Conservation (phyloP, 2,113 vertebrate species). For the Varanus salvator region DNA sequence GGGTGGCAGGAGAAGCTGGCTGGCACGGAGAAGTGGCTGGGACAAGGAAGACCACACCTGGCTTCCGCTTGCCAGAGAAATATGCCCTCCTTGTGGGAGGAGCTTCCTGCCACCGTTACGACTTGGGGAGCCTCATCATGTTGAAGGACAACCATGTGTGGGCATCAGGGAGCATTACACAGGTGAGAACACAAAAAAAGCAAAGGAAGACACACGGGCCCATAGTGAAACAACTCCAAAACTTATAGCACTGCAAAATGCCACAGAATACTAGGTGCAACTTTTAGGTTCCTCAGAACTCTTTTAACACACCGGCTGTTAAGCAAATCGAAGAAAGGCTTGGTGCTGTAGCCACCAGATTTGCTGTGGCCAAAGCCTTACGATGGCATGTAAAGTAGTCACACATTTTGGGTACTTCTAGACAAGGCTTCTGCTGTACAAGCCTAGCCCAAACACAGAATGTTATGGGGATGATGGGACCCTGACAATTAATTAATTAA, state of each 20-base stretch:
- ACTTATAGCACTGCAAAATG: neutral
- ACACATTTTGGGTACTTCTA: neutral
- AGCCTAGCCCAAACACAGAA: no score
- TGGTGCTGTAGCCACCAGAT: no score
- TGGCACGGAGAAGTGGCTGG: constrained; percentile 84
- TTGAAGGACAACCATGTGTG: constrained; percentile 88
- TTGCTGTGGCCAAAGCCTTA: no score
- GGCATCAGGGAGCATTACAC: constrained; percentile 80
- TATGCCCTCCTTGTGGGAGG: constrained; percentile 85
- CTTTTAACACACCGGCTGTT: no score
- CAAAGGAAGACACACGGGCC: neutral
- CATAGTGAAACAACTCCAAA: no score
- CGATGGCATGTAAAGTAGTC: no score
- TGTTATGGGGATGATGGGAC: no score
- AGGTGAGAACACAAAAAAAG: constrained; percentile 66
- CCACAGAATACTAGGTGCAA: neutral
- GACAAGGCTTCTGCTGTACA: neutral
- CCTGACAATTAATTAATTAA: no score
- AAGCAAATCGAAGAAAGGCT: no score
- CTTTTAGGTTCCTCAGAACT: no score
- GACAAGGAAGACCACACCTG: constrained; percentile 88
- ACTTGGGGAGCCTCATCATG: constrained; percentile 85
- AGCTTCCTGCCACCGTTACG: constrained; percentile 80
- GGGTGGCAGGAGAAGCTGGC: constrained; percentile 38
- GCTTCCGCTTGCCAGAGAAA: constrained; percentile 88